Conservation (phyloP, 2,888 invertebrate species). For the Emmelina monodactyla region DNA sequence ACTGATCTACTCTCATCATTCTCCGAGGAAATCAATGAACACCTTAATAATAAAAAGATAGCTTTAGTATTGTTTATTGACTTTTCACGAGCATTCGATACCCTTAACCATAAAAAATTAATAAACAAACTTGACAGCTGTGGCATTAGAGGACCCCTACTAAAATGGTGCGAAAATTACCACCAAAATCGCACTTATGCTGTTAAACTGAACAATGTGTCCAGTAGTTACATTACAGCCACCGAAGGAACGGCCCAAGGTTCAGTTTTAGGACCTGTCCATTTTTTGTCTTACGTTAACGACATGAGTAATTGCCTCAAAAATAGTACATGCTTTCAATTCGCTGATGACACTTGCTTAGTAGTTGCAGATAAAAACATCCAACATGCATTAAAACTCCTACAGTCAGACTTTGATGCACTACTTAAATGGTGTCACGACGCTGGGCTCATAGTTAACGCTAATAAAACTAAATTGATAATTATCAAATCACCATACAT, state of each 20-base stretch:
- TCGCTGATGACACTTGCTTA: slow-evolving; percentile 12
- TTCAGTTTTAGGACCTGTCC: slow-evolving; percentile 12
- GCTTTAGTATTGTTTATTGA: slow-evolving; percentile 8
- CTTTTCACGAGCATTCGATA: slow-evolving; percentile 5
- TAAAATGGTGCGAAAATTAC: slow-evolving; percentile 12
- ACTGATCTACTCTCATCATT: slow-evolving; percentile 8
- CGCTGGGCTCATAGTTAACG: slow-evolving; percentile 10
- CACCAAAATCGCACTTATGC: slow-evolving; percentile 6
- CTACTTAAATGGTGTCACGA: slow-evolving; percentile 11
- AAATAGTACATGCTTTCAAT: slow-evolving; percentile 9
- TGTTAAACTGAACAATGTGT: slow-evolving; percentile 9
- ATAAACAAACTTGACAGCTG: too few relatives aligned
- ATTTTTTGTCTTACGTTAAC: slow-evolving; percentile 13
- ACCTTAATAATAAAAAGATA: slow-evolving; percentile 5
- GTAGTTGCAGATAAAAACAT: not conserved
- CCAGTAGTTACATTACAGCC: slow-evolving; percentile 1
- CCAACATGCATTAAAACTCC: too few relatives aligned
- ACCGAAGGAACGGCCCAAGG: slow-evolving; percentile 14
- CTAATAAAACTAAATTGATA: slow-evolving; percentile 12
- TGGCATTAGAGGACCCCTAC: slow-evolving; percentile 12
- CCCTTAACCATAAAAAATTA: too few relatives aligned
- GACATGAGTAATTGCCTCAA: slow-evolving; percentile 8
- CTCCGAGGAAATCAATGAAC: slow-evolving; percentile 10
- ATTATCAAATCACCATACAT: slow-evolving; percentile 10
- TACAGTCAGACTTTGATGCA: slow-evolving; percentile 5